A percentile compares a stretch with the other conserved stretches of the same genome.
These are phyloP conservation scores for Scelioninae gen. 1 DNA, from an alignment of 2,888 invertebrate species.

Conservation along the genomic window DNA sequence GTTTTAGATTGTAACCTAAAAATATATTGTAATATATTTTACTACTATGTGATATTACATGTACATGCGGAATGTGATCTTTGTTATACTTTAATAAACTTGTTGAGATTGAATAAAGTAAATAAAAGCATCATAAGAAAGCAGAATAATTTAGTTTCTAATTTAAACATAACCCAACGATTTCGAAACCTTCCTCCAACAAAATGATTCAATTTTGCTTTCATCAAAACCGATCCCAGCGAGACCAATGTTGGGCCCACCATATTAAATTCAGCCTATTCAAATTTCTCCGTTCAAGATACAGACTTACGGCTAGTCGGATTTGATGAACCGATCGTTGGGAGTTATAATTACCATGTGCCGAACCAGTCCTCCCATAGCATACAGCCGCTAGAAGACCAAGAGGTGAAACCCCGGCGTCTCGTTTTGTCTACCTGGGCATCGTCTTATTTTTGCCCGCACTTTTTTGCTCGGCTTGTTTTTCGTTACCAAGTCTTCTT, in stretches of 20 bases:
- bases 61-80: no score
- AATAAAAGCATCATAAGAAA: no score
- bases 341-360: conserved; percentile 81
- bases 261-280: conserved; percentile 56
- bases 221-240: conserved; percentile 6
- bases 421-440: conserved; percentile 71
- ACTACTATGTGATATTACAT: no score
- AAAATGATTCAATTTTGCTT: conserved; percentile 48
- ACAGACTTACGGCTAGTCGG: conserved; percentile 74
- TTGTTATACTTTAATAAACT: no score
- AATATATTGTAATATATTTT: conserved; percentile 59
- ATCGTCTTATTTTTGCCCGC: conserved; percentile 50
- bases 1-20: conserved; percentile 58
- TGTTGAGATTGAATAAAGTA: no score
- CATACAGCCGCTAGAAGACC: conserved; percentile 32
- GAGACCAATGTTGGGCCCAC: no score
- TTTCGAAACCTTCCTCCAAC: not conserved
- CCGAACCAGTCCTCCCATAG: conserved; percentile 73
- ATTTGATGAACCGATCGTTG: conserved; percentile 82
- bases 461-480: conserved; percentile 63
- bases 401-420: conserved; percentile 32
- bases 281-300: conserved; percentile 51
- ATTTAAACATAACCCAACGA: no score
- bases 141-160: no score
- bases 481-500: conserved; percentile 59